Evolutionary conservation across 1,140 invertebrate genomes (phyloP).

Genomic region (Aphis craccivora): DNA sequence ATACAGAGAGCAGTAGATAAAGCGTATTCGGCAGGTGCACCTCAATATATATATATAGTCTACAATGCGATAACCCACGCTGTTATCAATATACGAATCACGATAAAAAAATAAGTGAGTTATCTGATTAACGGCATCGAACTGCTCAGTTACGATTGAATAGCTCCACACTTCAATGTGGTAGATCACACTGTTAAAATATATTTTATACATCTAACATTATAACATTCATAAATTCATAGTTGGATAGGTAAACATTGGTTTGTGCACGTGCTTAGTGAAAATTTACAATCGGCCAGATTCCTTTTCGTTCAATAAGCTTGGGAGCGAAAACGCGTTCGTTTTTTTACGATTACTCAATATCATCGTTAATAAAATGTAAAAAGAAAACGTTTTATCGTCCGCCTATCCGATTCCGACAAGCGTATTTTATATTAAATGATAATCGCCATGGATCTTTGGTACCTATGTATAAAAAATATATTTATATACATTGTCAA

Average conservation of each 20-base stretch:
- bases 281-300: neutral
- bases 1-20: neutral
- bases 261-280: neutral
- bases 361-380: neutral
- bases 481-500: slow-evolving; percentile 15
- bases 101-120: neutral
- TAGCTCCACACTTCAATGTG: neutral
- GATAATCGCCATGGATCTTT: neutral
- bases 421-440: neutral
- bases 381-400: neutral
- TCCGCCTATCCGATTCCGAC: neutral
- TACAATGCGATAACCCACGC: neutral
- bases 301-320: neutral
- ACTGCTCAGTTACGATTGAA: neutral
- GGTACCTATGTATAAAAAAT: neutral
- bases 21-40: neutral
- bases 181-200: neutral
- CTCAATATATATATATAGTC: neutral
- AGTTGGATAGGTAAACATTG: neutral
- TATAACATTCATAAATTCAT: neutral
- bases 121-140: neutral
- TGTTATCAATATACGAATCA: slow-evolving; percentile 41
- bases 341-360: neutral
- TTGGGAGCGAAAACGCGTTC: neutral
- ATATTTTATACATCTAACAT: neutral